phyloP scores from a whole-genome alignment of 2,797 vertebrate species.

The Aeoliscus strigatus region DNA sequence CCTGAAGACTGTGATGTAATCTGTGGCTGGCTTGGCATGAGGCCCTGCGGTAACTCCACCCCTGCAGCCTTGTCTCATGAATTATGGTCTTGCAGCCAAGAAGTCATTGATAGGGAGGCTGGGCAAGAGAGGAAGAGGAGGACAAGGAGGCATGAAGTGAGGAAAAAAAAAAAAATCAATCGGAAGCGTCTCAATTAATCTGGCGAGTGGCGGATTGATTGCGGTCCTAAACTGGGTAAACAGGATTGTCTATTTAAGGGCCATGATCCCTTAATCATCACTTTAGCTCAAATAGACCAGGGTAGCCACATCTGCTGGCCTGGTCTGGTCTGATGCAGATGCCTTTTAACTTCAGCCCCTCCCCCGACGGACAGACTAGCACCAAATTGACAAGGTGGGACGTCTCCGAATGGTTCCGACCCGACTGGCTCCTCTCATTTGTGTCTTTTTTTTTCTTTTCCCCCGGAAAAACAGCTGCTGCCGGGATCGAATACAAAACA shows the following conservation, averaged over 20 bases:
- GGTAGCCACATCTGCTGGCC: no score
- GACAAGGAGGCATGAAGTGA: conserved; percentile 15
- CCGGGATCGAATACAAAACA: conserved; percentile 59
- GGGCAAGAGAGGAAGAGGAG: conserved; percentile 25
- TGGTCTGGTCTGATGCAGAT: no score
- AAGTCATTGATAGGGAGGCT: conserved; percentile 61
- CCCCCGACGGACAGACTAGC: no score
- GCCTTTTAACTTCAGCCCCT: no score
- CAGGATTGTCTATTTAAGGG: conserved; percentile 81
- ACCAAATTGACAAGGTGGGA: no score
- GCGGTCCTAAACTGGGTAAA: conserved; percentile 82
- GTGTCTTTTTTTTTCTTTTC: no score
- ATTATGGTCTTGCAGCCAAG: conserved; percentile 61
- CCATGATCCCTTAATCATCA: conserved; percentile 81
- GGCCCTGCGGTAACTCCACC: conserved; percentile 21
- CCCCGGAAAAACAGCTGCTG: conserved; percentile 41
- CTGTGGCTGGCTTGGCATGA: conserved; percentile 23
- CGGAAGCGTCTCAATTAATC: conserved; percentile 81
- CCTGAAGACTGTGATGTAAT: conserved; percentile 14
- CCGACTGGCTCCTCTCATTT: no score
- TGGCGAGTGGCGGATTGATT: conserved; percentile 77
- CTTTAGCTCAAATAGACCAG: conserved; percentile 74
- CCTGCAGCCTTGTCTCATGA: conserved; percentile 43
- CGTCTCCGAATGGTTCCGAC: no score
- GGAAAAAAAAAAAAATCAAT: conserved; percentile 69